These are phyloP conservation scores for Enteromius afrohamiltoni DNA, from an alignment of 2,797 vertebrate genomes.

Conservation along the genomic window DNA sequence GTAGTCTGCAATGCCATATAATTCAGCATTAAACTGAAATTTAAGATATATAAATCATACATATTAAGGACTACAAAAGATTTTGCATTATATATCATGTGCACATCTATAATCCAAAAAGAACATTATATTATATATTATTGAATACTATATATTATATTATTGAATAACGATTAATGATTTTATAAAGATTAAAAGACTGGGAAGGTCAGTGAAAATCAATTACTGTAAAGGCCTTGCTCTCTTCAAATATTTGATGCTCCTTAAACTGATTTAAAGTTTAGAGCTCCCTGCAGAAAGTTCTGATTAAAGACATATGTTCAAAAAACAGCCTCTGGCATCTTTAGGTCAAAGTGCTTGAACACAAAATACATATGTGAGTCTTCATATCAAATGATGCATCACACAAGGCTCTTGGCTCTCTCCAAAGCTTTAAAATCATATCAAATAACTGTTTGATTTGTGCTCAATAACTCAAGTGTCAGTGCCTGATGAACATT, in stretches of 20 bases:
- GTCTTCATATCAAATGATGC: slow-evolving; percentile 2
- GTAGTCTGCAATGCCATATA: not conserved
- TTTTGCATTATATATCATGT: slow-evolving; percentile 10
- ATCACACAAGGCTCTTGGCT: not conserved
- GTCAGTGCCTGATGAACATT: slow-evolving; percentile 35
- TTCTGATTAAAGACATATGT: slow-evolving; percentile 23
- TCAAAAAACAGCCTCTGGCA: slow-evolving; percentile 8
- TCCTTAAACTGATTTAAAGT: slow-evolving; percentile 1
- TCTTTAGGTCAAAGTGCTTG: slow-evolving; percentile 32
- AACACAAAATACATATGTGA: not conserved
- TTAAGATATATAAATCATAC: slow-evolving; percentile 1
- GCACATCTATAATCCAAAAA: slow-evolving; percentile 8
- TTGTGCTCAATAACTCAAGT: slow-evolving; percentile 39
- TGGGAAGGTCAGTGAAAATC: not conserved
- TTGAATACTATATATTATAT: not conserved
- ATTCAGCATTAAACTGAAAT: not conserved
- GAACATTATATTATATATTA: not conserved
- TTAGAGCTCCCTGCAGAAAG: slow-evolving; percentile 1
- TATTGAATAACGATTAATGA: not conserved
- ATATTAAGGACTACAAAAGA: slow-evolving; percentile 2
- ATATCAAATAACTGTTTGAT: slow-evolving; percentile 67
- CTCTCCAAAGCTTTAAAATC: slow-evolving; percentile 58
- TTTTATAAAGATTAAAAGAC: slow-evolving; percentile 18
- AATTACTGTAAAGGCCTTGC: not conserved
- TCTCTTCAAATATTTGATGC: not conserved